These are phyloP conservation scores for Echiichthys vipera DNA, from an alignment of 2,797 vertebrate genomes.

Conservation along the genomic window DNA sequence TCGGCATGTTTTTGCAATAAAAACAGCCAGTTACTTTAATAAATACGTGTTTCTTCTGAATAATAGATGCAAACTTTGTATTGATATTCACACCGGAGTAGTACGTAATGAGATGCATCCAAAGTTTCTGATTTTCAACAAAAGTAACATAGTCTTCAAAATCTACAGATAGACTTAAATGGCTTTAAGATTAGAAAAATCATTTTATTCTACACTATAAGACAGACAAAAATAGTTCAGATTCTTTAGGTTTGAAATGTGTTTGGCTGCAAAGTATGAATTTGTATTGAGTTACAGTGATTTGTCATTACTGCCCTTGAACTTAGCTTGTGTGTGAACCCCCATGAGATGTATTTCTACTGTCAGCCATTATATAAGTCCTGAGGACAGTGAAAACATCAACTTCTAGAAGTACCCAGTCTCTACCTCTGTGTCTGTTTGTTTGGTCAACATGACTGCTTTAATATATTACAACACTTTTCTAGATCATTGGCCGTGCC, in stretches of 20 bases:
- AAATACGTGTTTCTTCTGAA: background rate
- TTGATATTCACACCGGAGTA: background rate
- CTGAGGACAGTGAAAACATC: slow-evolving; percentile 2
- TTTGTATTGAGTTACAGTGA: background rate
- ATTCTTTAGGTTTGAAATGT: too few species aligned
- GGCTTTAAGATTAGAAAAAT: too few species aligned
- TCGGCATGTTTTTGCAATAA: background rate
- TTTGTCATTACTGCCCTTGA: background rate
- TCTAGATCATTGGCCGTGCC: background rate
- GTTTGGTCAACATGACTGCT: background rate
- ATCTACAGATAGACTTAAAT: too few species aligned
- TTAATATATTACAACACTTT: background rate
- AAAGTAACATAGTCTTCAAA: too few species aligned
- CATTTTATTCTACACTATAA: too few species aligned
- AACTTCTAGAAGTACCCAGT: background rate
- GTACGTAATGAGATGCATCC: too few species aligned
- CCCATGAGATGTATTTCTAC: background rate
- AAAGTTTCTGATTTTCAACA: too few species aligned
- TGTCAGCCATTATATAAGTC: background rate
- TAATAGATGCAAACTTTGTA: background rate
- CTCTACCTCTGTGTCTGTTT: background rate
- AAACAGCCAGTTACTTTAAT: background rate
- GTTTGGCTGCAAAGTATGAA: background rate
- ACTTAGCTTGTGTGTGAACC: background rate
- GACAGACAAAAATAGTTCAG: too few species aligned